These are phyloP conservation scores for Thyatira batis DNA, from an alignment of 2,888 invertebrate genomes.

Conservation along the genomic window DNA sequence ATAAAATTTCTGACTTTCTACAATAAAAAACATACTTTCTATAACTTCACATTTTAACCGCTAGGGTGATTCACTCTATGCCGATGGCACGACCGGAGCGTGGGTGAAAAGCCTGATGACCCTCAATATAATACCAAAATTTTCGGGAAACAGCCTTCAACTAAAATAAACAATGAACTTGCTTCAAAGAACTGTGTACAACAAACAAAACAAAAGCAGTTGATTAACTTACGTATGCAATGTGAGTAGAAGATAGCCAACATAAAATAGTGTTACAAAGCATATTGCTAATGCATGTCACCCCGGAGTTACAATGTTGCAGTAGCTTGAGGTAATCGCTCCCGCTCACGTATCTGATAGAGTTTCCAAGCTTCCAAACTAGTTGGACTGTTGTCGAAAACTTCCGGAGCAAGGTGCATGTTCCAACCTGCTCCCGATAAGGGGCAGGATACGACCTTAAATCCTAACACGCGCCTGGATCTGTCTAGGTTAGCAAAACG, in stretches of 20 bases:
- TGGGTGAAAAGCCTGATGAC: too few relatives aligned
- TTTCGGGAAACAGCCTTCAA: neutral
- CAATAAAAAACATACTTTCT: too few relatives aligned
- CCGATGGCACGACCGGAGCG: too few relatives aligned
- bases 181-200: neutral
- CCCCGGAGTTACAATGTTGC: constrained; percentile 16
- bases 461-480: constrained; percentile 59
- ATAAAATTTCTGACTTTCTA: too few relatives aligned
- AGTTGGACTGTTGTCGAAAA: constrained; percentile 76
- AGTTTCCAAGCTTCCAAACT: constrained; percentile 79
- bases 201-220: neutral
- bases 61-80: too few relatives aligned
- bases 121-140: too few relatives aligned
- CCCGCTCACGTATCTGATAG: constrained; percentile 76
- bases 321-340: constrained; percentile 64
- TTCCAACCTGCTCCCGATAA: constrained; percentile 69
- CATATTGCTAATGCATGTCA: constrained; percentile 42
- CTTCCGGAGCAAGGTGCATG: constrained; percentile 72
- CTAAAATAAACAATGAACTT: neutral
- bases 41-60: too few relatives aligned
- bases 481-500: constrained; percentile 41
- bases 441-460: constrained; percentile 66
- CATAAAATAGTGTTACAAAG: constrained; percentile 5
- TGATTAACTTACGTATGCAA: neutral
- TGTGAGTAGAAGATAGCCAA: neutral